Evolutionary conservation across 2,888 invertebrate species (phyloP), one percentile per base, ranked within the genome.

Genomic region (Glaucopsyche alexis): DNA sequence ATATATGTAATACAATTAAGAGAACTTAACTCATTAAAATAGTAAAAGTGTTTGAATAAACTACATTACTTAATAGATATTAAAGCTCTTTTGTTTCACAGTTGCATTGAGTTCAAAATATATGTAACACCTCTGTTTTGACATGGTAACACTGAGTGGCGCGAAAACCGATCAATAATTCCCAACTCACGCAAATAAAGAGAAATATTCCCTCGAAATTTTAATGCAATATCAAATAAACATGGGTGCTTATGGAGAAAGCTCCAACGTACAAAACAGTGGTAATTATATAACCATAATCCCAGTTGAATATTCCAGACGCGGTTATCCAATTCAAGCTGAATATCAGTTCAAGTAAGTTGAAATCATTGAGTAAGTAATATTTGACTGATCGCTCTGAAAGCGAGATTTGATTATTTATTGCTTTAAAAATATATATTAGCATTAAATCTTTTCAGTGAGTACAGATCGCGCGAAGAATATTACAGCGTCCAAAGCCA

Each of bases 281-380:
- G 91, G 93, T 75, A 94, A 93, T 83, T 94, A 94, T 80, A 94
- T 94, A 60, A 94, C 94, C 29, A 94, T 94, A 52, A 94, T 94
- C 76, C 94, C 94, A 2, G 94, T 94, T 52, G 94, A 94, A 77
- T 94, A 94, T 84, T 91, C 94, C 29, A 85, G 94, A 73, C 87
- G 94, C 77, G 93, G 93, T 76, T 94, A 93, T 83, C 92, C 93
- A 60, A 91, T 93, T 80, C 94, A 94, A 82, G 93, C 94, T 1
- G 93, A 94, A 83, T 94, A 94, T 82, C 94, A 94, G 82, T 94
- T 94, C 83, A 94, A 93, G 94, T 94, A 86, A 29, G 29, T 29
- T 29, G 3, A 29, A 29, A 29, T 29, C 29, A 29, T 29, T 3
- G 29, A 29, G 29, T 29, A 29, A 86, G 87, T 72, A 8, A 8